Percentiles rank a stretch among this genome's conserved stretches.
Evolutionary conservation across 1,140 invertebrate genomes (phyloP).

Genomic region (Lepidurus couesii): DNA sequence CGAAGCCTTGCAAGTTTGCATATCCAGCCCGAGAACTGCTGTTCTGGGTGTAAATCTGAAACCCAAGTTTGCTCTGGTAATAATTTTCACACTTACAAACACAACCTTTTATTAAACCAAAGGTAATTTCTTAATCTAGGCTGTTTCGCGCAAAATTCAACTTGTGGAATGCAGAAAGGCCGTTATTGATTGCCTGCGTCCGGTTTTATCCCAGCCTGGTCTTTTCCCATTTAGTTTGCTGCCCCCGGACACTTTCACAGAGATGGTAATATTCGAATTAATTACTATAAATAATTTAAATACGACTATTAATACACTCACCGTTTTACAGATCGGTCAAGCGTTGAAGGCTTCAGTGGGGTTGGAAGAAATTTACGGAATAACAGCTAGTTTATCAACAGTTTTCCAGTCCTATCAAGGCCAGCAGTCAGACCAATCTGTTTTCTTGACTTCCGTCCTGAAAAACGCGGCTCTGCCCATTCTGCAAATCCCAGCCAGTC

Average conservation of each 20-base stretch:
- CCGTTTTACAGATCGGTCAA: not conserved
- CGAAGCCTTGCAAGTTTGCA: not conserved
- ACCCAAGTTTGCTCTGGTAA: not conserved
- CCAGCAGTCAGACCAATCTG: not conserved
- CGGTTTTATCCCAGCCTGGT: no score
- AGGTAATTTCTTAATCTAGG: not conserved
- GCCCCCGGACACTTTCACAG: no score
- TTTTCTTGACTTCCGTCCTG: not conserved
- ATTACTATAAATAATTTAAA: no score
- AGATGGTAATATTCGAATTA: no score
- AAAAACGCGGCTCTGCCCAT: not conserved
- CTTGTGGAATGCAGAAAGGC: no score
- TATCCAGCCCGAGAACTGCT: not conserved
- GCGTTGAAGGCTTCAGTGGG: not conserved
- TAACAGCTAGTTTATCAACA: not conserved
- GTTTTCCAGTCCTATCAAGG: not conserved
- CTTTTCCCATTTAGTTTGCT: no score
- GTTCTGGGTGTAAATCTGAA: not conserved
- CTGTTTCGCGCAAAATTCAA: not conserved
- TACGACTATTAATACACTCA: no score
- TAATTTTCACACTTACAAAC: not conserved
- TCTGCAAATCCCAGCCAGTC: not conserved
- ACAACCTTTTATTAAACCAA: not conserved
- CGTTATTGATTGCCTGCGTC: no score
- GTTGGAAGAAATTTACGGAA: not conserved